Evolutionary conservation across 2,113 vertebrate genomes (phyloP).

Genomic region (Etheostoma spectabile): DNA sequence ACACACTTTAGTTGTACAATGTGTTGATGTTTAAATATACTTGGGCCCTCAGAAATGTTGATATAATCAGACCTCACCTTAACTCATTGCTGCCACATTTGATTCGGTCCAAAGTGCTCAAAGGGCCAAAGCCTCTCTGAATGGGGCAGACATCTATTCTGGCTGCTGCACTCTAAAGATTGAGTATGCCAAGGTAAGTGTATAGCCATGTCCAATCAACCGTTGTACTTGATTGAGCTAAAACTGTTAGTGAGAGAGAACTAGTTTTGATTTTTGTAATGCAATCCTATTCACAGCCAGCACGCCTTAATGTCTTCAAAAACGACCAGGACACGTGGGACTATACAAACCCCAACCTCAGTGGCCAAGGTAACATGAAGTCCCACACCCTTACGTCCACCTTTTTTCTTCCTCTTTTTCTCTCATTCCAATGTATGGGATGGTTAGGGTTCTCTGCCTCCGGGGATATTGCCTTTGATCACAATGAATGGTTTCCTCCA

Average conservation of each 20-base stretch:
- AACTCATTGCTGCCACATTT: conserved; percentile 84
- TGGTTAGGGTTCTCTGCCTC: conserved; percentile 67
- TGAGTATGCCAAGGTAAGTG: conserved; percentile 94
- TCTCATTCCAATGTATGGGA: conserved; percentile 87
- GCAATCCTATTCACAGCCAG: conserved; percentile 84
- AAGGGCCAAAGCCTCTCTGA: conserved; percentile 95
- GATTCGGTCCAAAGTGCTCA: conserved; percentile 96
- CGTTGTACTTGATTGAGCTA: neutral
- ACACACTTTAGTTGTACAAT: neutral
- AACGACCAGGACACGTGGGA: conserved; percentile 99
- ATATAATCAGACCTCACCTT: conserved; percentile 77
- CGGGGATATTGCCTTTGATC: conserved; percentile 67
- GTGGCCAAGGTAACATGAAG: conserved; percentile 91
- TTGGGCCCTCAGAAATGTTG: neutral
- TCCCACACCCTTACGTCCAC: conserved; percentile 15
- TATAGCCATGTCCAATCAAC: neutral
- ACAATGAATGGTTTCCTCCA: conserved; percentile 15
- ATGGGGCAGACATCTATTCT: conserved; percentile 96
- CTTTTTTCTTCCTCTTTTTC: conserved; percentile 60
- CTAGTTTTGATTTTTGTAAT: conserved; percentile 14
- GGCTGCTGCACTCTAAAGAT: conserved; percentile 97
- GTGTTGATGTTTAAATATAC: neutral
- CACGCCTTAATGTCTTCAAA: conserved; percentile 97
- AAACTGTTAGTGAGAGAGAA: neutral
- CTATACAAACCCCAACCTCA: conserved; percentile 95